A percentile compares a stretch with the other conserved stretches of the same genome.
These are phyloP conservation scores for Cloeon dipterum DNA, from an alignment of 2,888 invertebrate species.

Conservation along the genomic window DNA sequence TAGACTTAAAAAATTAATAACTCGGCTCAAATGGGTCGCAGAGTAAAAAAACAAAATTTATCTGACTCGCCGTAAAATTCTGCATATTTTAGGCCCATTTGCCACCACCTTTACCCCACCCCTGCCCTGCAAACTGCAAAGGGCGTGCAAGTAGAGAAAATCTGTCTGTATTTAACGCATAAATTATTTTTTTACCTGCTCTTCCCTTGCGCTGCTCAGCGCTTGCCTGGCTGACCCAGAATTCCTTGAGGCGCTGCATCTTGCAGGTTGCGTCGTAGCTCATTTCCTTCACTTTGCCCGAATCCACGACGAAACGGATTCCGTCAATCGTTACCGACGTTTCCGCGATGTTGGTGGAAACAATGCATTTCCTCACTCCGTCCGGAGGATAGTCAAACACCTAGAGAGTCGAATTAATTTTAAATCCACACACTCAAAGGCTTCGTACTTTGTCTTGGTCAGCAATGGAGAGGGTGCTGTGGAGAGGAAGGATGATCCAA, in stretches of 20 bases:
- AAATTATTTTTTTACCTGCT: slow-evolving; percentile 28
- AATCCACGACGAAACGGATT: slow-evolving; percentile 88
- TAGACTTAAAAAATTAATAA: no score
- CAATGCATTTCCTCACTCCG: slow-evolving; percentile 84
- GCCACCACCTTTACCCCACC: no score
- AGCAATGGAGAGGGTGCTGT: slow-evolving; percentile 73
- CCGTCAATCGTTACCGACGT: slow-evolving; percentile 98
- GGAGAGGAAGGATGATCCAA: slow-evolving; percentile 86
- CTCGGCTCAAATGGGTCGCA: no score
- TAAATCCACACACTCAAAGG: background rate
- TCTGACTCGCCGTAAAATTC: no score
- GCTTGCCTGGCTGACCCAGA: slow-evolving; percentile 92
- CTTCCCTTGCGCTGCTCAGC: slow-evolving; percentile 93
- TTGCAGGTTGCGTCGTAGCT: slow-evolving; percentile 77
- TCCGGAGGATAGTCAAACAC: slow-evolving; percentile 90
- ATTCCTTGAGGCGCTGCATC: slow-evolving; percentile 79
- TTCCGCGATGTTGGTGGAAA: slow-evolving; percentile 96
- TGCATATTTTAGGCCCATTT: no score
- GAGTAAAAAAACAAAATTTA: no score
- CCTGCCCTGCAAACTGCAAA: no score
- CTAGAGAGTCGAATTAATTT: slow-evolving; percentile 15
- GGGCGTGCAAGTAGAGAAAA: no score
- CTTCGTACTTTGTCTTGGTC: slow-evolving; percentile 77
- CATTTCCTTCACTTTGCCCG: slow-evolving; percentile 95
- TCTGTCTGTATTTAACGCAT: background rate